Conservation (phyloP, 1,140 invertebrate genomes). For the Pogonus chalceus region DNA sequence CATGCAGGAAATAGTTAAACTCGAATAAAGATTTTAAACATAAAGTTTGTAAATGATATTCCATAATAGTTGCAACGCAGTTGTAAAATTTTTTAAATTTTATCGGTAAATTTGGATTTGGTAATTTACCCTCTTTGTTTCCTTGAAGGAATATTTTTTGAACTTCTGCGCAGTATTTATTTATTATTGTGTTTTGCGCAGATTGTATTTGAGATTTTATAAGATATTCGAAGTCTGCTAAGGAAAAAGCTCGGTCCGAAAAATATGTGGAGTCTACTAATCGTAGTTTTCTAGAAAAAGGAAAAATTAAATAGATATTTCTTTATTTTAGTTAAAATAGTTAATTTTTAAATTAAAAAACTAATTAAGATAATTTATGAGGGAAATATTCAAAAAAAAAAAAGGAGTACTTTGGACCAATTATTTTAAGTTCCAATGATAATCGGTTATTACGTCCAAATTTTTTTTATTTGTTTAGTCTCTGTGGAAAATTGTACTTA, state of each 20-base stretch:
- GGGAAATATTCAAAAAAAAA: too few relatives aligned
- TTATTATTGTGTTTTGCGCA: slow-evolving; percentile 42
- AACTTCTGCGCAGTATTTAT: slow-evolving; percentile 51
- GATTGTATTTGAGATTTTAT: slow-evolving; percentile 48
- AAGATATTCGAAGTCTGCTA: slow-evolving; percentile 47
- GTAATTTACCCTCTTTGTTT: slow-evolving; percentile 63
- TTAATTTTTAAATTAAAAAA: too few relatives aligned
- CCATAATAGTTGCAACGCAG: slow-evolving; percentile 77
- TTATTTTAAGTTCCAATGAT: too few relatives aligned
- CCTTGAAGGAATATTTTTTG: slow-evolving; percentile 56
- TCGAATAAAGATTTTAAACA: slow-evolving; percentile 71
- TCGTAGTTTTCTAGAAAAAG: slow-evolving; percentile 31
- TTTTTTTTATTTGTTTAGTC: too few relatives aligned
- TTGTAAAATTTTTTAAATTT: slow-evolving; percentile 70
- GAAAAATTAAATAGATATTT: slow-evolving; percentile 11
- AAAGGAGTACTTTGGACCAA: too few relatives aligned
- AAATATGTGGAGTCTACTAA: slow-evolving; percentile 43
- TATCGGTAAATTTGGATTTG: slow-evolving; percentile 51
- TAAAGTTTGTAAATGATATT: slow-evolving; percentile 67
- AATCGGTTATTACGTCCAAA: too few relatives aligned
- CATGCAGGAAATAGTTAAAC: slow-evolving; percentile 64
- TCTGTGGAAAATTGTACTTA: too few relatives aligned
- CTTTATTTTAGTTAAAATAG: background rate
- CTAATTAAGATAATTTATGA: too few relatives aligned
- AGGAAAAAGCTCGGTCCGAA: slow-evolving; percentile 45